Evolutionary conservation across 2,113 vertebrate species (phyloP).

Genomic region (Tachycineta bicolor): DNA sequence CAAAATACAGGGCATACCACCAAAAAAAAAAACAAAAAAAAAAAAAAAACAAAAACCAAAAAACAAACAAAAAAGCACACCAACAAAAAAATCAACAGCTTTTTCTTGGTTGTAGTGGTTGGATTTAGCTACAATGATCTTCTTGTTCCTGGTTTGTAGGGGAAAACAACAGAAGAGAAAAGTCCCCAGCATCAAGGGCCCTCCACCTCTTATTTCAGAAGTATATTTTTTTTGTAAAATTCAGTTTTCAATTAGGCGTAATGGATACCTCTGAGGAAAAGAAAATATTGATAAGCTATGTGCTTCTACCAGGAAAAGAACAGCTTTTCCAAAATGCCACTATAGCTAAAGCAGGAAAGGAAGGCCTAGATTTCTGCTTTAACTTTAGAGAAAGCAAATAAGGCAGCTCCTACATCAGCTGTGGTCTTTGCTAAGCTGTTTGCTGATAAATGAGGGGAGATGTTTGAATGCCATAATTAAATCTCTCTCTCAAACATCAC

Average conservation of each 20-base stretch:
- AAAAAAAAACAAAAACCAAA: not conserved
- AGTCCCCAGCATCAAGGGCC: not conserved
- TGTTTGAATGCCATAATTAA: slow-evolving; percentile 4
- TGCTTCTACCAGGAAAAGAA: not conserved
- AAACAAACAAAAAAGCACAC: not conserved
- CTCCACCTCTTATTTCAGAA: not conserved
- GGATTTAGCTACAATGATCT: not conserved
- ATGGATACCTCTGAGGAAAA: not conserved
- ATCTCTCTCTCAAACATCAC: not conserved
- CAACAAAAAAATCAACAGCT: not conserved
- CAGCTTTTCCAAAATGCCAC: not conserved
- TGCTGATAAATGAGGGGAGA: slow-evolving; percentile 31
- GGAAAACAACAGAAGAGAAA: not conserved
- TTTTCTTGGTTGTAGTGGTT: not conserved
- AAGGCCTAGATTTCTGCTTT: not conserved
- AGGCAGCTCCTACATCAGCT: not conserved
- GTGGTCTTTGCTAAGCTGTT: slow-evolving; percentile 2
- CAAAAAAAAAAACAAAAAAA: not conserved
- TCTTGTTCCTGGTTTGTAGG: not conserved
- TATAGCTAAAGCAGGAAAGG: not conserved
- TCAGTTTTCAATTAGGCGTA: not conserved
- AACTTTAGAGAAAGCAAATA: not conserved
- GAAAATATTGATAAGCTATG: not conserved
- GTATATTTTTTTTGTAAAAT: not conserved
- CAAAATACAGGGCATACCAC: not conserved